Base-by-base conservation (phyloP, 2,888 invertebrate species). In the Drosophila sordidula region DNA sequence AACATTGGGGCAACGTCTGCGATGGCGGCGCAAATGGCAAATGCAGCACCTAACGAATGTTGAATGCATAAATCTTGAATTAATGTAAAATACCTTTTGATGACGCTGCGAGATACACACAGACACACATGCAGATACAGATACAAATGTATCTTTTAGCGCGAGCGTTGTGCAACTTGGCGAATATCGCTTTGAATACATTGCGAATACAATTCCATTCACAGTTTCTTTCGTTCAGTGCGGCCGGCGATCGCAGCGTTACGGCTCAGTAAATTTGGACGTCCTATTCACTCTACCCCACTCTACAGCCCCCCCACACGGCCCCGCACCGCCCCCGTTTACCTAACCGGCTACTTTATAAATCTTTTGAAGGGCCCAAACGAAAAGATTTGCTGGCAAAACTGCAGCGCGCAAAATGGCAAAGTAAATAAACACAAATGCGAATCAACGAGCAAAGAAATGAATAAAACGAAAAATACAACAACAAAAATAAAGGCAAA, bases 31-130 rank as follows among this genome's bases (percentile, higher is more conserved):
- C 73, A 62, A 88, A 83, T 84, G 80, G 76, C 69, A 89, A 75
- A 76, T 78, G 87, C 84, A 76, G 84, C 87, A 83, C 84, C 89
- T 86, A 78, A 38, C 68, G 80, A 66, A 75, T 87, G 85, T 71
- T 80, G 85, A 78, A 84, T 87, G 83, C 83, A 90, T 88, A 90
- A 90, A 90, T 90, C 89, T 87, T 89, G 87, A 89, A 90, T 89
- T 88, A 89, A 90, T 87, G 87, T 75, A 87, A 90, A 89, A 88
- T 80, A 87, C 80, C 84, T 84, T 89, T 87, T 90, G 86, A 86
- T 90, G 90, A 82, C 87, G 87, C 79, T 89, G 77, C 75, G 62
- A 69, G 76, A 78, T 74, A 75, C 71, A 76, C 66, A 73, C 68
- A 41, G 50, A 56, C 42, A 55, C 26, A 56, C 49, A 25, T 38